Conservation (phyloP, 2,888 invertebrate genomes). For the Phytoseiulus persimilis region DNA sequence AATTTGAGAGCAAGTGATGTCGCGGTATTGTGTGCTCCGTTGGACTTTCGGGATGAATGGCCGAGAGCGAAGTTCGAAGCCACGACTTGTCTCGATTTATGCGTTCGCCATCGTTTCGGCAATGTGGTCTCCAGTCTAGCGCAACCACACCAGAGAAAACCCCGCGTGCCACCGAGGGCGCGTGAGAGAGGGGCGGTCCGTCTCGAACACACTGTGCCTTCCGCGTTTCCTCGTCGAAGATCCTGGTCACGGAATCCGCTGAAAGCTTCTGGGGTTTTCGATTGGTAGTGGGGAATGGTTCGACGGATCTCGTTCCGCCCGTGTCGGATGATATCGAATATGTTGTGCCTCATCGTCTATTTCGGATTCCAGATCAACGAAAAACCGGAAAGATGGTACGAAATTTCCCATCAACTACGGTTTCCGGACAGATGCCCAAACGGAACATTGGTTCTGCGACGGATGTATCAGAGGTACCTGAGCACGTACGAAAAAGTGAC, state of each 20-base stretch:
- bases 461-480: conserved; percentile 62
- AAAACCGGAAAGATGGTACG: conserved; percentile 71
- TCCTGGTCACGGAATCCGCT: too few relatives aligned
- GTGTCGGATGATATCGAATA: neutral
- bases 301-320: neutral
- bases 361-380: conserved; percentile 65
- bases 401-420: conserved; percentile 56
- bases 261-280: too few relatives aligned
- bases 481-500: conserved; percentile 82
- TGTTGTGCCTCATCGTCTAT: neutral
- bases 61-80: too few relatives aligned
- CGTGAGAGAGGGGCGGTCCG: neutral
- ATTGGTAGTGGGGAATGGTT: neutral
- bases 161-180: neutral
- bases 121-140: neutral
- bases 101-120: neutral
- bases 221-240: neutral
- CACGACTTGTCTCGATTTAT: too few relatives aligned
- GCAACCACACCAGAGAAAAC: neutral
- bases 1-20: too few relatives aligned
- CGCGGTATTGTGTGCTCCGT: too few relatives aligned
- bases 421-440: conserved; percentile 78
- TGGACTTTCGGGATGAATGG: too few relatives aligned
- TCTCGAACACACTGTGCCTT: neutral
- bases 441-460: conserved; percentile 73